Evolutionary conservation across 2,888 invertebrate genomes (phyloP).

Genomic region (Coleophora flavipennella): DNA sequence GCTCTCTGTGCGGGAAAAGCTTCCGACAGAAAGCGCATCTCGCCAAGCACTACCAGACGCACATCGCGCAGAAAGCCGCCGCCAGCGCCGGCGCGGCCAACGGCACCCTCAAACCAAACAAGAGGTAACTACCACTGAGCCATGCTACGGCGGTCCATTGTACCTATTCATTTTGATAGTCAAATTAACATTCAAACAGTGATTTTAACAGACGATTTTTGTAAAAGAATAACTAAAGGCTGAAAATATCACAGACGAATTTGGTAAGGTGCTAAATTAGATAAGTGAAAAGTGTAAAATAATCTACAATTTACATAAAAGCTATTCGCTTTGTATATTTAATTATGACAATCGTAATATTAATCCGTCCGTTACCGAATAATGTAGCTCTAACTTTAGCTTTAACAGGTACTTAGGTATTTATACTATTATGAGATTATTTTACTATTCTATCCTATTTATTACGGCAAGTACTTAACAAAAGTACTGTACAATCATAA

Average conservation of each 20-base stretch:
- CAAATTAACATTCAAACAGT: constrained; percentile 59
- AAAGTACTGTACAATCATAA: no score
- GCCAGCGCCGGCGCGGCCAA: constrained; percentile 76
- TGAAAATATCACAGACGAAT: constrained; percentile 65
- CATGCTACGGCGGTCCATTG: constrained; percentile 14
- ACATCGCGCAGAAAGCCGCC: constrained; percentile 87
- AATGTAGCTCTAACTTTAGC: constrained; percentile 55
- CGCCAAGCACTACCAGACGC: constrained; percentile 94
- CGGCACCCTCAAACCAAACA: constrained; percentile 46
- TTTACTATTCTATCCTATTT: constrained; percentile 41
- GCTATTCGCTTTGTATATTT: no score
- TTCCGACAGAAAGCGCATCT: constrained; percentile 94
- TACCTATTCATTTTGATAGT: constrained; percentile 45
- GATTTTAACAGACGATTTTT: constrained; percentile 36
- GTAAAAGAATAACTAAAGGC: constrained; percentile 57
- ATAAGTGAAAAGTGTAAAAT: constrained; percentile 28
- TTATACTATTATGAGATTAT: constrained; percentile 39
- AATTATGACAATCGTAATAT: constrained; percentile 33
- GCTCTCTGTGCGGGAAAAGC: constrained; percentile 93
- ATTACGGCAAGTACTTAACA: constrained; percentile 18
- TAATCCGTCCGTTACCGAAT: constrained; percentile 70
- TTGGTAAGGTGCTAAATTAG: constrained; percentile 67
- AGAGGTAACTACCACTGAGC: constrained; percentile 48
- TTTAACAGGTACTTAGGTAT: constrained; percentile 38
- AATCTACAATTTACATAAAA: no score